phyloP scores from a whole-genome alignment of 2,797 vertebrate genomes.

The Anabas testudineus region DNA sequence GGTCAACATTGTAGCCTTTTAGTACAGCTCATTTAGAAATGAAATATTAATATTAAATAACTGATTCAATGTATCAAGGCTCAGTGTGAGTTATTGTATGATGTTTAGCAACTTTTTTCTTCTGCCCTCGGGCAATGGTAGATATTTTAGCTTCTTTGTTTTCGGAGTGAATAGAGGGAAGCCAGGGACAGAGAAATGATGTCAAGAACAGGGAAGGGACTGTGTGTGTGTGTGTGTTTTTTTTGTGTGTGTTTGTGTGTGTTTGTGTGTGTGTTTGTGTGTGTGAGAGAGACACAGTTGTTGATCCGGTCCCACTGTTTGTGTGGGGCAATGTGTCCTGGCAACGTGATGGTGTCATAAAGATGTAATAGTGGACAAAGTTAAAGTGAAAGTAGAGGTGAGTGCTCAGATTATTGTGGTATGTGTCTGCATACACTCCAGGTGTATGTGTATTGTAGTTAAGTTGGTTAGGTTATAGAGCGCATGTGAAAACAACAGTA shows the following conservation, averaged over 20 bases:
- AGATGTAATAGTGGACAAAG: conserved; percentile 46
- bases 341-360: conserved; percentile 62
- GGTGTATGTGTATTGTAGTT: not conserved
- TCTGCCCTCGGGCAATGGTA: conserved; percentile 7
- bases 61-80: not conserved
- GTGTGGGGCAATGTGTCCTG: conserved; percentile 54
- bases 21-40: no score
- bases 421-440: conserved; percentile 1
- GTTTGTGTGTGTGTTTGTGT: conserved; percentile 14
- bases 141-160: conserved; percentile 31
- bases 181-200: conserved; percentile 14
- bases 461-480: no score
- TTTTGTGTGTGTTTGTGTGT: conserved; percentile 13
- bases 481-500: no score
- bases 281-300: not conserved
- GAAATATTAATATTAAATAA: no score
- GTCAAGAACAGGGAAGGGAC: conserved; percentile 24
- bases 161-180: conserved; percentile 23
- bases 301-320: conserved; percentile 54
- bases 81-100: not conserved
- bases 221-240: conserved; percentile 11
- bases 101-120: not conserved
- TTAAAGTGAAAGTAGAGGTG: conserved; percentile 58
- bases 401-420: conserved; percentile 35
- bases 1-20: no score